These are phyloP conservation scores for Vanessa atalanta DNA, from an alignment of 1,140 invertebrate species.

Conservation along the genomic window DNA sequence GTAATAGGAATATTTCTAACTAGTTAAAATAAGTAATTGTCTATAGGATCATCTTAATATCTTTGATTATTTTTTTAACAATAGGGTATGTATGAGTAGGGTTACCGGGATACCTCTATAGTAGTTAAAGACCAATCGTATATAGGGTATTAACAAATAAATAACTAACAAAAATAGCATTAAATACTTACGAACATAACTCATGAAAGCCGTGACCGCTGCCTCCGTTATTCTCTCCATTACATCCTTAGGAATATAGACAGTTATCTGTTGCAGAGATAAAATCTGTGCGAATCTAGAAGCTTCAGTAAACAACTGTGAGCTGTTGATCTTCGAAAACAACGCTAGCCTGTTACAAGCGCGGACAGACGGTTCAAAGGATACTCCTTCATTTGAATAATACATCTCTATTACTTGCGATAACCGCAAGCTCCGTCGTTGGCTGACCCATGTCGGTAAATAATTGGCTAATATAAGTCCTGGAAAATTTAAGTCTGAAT, in stretches of 20 bases:
- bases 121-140: no score
- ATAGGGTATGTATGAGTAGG: no score
- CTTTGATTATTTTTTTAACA: no score
- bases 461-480: slow-evolving; percentile 83
- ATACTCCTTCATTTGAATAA: slow-evolving; percentile 83
- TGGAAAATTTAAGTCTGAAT: slow-evolving; percentile 51
- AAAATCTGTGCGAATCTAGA: slow-evolving; percentile 70
- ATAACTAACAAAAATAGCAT: background rate
- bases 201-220: slow-evolving; percentile 66
- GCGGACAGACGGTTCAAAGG: slow-evolving; percentile 78
- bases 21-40: no score
- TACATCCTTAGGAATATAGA: slow-evolving; percentile 66
- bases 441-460: slow-evolving; percentile 78
- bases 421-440: slow-evolving; percentile 79
- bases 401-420: slow-evolving; percentile 87
- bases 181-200: slow-evolving; percentile 73
- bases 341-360: slow-evolving; percentile 82
- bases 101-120: no score
- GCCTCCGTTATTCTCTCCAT: slow-evolving; percentile 68
- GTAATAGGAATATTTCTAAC: no score
- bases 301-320: slow-evolving; percentile 65
- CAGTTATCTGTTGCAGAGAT: slow-evolving; percentile 69
- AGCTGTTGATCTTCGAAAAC: slow-evolving; percentile 69
- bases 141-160: no score
- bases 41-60: no score